Base-by-base conservation (phyloP, 2,888 invertebrate genomes). In the Branchipolynoe longqiensis region DNA sequence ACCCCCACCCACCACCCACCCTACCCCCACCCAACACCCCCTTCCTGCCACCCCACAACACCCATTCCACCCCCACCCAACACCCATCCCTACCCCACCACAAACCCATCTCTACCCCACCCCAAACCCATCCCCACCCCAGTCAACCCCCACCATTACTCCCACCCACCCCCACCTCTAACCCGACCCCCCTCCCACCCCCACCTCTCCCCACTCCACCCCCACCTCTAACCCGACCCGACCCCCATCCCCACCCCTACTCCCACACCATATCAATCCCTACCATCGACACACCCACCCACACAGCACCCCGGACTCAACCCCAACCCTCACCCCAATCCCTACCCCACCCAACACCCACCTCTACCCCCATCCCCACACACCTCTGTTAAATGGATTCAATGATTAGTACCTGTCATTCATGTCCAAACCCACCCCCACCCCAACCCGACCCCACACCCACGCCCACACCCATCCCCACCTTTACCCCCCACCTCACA, bases 201-300 rank as follows among this genome's bases (percentile, higher is more conserved):
- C 58, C 58, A 18, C 4, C 58, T 25, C 14, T n/a, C 58, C 25
- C 58, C 62, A 6, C 3, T 62, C 48, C 18, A 18, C 18, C 8
- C 8, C 48, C 48, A 12, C 48, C 48, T 18, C 8, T 18, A 8
- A 8, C 48, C 18, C 48, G 31, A 12, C 25, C 62, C 14, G 4
- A 62, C 62, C 31, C 25, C 12, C 31, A 14, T 31, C 25, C n/a
- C 6, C 18, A 4, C 25, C 62, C 4, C 28, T 25, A 31, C 62
- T 31, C 25, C 31, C 28, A 62, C 31, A 62, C 62, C 62, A 31
- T 62, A 31, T 31, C 62, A 62, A 62, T 31, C 62, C n/a, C 62
- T n/a, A 28, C 62, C 62, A 18, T 28, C 62, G 12, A 25, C 28
- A 12, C 48, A 48, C 48, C 18, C 8, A 18, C 8, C 48, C 48